Percentiles rank a stretch among this genome's conserved stretches.
Conservation (phyloP, 2,113 vertebrate species). For the Narcine bancroftii region DNA sequence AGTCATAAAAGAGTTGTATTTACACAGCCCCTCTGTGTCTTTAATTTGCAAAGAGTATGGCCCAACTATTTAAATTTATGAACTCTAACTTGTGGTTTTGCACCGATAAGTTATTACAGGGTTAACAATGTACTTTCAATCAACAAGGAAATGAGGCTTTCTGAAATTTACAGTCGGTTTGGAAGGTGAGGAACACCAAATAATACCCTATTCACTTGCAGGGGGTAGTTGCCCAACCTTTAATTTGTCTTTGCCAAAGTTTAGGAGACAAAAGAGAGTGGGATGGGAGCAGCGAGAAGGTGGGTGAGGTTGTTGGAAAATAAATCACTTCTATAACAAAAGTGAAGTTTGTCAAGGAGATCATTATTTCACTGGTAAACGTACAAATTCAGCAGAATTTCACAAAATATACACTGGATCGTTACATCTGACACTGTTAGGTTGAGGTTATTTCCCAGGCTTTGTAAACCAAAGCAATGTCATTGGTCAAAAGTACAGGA, state of each 20-base stretch:
- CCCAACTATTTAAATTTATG: constrained; percentile 75
- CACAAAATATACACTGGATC: constrained; percentile 72
- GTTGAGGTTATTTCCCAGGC: constrained; percentile 68
- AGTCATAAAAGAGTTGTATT: too few species aligned
- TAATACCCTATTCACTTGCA: constrained; percentile 68
- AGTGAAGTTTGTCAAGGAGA: constrained; percentile 50
- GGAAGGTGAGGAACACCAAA: constrained; percentile 59
- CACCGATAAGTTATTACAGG: constrained; percentile 93
- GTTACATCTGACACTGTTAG: constrained; percentile 67
- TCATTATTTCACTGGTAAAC: constrained; percentile 62
- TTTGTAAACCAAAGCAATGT: constrained; percentile 47
- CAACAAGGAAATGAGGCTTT: constrained; percentile 83
- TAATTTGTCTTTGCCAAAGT: constrained; percentile 51
- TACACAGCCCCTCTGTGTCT: constrained; percentile 66
- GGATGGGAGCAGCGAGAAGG: not conserved
- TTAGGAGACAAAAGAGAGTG: not conserved
- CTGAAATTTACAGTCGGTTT: constrained; percentile 76
- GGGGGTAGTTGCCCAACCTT: constrained; percentile 65
- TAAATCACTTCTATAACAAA: constrained; percentile 10
- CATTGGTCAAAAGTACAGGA: constrained; percentile 62
- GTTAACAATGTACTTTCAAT: constrained; percentile 86
- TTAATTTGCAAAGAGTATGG: constrained; percentile 70
- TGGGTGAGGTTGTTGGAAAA: not conserved
- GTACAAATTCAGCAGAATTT: constrained; percentile 69
- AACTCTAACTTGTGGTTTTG: constrained; percentile 91